These are phyloP conservation scores for Aphaenogaster floridana DNA, from an alignment of 1,140 invertebrate genomes.

Conservation along the genomic window DNA sequence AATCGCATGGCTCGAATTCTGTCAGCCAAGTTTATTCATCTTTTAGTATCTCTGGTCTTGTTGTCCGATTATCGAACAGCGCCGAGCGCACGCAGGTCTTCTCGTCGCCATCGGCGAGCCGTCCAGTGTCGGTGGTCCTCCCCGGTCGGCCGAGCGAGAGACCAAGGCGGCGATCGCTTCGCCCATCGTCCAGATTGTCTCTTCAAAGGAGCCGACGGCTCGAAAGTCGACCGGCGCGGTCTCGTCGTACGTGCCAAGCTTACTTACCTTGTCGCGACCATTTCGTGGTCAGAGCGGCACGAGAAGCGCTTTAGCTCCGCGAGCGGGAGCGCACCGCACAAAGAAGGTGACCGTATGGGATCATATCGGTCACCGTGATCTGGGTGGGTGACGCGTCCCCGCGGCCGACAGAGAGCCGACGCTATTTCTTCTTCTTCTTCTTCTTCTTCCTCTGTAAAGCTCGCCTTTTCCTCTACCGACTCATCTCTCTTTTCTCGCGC, in stretches of 20 bases:
- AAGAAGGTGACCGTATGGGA: conserved; percentile 72
- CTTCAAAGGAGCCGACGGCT: conserved; percentile 74
- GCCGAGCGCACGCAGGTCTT: not conserved
- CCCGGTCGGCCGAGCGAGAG: conserved; percentile 14
- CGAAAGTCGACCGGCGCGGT: conserved; percentile 64
- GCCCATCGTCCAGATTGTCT: conserved; percentile 73
- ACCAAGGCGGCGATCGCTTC: conserved; percentile 63
- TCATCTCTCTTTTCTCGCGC: not conserved
- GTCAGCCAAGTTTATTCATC: not conserved
- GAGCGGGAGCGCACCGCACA: conserved; percentile 40
- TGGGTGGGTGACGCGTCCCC: conserved; percentile 79
- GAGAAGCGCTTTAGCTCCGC: conserved; percentile 45
- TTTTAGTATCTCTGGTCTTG: not conserved
- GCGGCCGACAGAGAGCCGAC: conserved; percentile 17
- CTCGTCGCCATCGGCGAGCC: not conserved
- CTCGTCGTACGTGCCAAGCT: conserved; percentile 70
- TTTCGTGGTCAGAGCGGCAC: conserved; percentile 16
- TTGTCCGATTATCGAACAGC: not conserved
- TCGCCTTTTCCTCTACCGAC: not conserved
- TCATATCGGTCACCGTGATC: conserved; percentile 75
- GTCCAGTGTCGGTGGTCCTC: conserved; percentile 10
- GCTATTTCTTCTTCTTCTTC: not conserved
- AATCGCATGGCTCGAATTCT: not conserved
- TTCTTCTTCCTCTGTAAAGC: conserved; percentile 40
- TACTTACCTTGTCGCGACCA: conserved; percentile 63